phyloP scores from a whole-genome alignment of 2,888 invertebrate genomes.

The Callimorpha dominula region DNA sequence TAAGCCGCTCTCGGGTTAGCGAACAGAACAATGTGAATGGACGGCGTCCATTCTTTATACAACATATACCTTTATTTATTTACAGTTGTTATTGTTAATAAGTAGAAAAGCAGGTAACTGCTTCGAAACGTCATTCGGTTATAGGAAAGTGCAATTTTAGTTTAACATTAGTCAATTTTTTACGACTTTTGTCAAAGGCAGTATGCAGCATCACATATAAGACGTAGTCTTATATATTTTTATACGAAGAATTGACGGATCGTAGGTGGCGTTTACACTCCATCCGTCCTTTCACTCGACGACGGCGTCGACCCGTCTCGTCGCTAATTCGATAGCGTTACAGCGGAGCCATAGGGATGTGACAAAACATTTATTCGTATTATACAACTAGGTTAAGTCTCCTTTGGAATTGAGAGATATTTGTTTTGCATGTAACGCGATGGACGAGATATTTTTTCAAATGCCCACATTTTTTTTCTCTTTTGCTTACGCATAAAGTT shows the following conservation, averaged over 20 bases:
- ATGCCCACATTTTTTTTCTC: constrained; percentile 60
- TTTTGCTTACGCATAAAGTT: constrained; percentile 74
- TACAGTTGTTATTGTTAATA: constrained; percentile 22
- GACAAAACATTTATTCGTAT: constrained; percentile 83
- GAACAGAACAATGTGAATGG: constrained; percentile 29
- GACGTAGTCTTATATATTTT: constrained; percentile 24
- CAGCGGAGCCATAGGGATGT: constrained; percentile 78
- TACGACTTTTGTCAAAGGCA: constrained; percentile 34
- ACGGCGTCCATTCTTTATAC: constrained; percentile 26
- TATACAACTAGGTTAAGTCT: constrained; percentile 79
- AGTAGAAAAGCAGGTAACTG: background rate
- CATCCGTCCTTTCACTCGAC: constrained; percentile 20
- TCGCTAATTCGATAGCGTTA: constrained; percentile 62
- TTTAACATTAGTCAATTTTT: constrained; percentile 19
- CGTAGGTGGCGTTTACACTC: constrained; percentile 19
- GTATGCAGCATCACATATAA: constrained; percentile 35
- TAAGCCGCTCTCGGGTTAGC: constrained; percentile 57
- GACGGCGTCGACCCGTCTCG: constrained; percentile 39
- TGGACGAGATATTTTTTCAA: constrained; percentile 74
- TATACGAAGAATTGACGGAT: constrained; percentile 28
- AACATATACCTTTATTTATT: constrained; percentile 22
- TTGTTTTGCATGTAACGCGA: constrained; percentile 76
- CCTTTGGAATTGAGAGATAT: constrained; percentile 81
- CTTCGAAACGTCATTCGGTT: constrained; percentile 18
- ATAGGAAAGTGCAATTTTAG: constrained; percentile 33